Evolutionary conservation across 1,140 invertebrate genomes (phyloP), one percentile per base, ranked within the genome.

Genomic region (Drosophila auraria): DNA sequence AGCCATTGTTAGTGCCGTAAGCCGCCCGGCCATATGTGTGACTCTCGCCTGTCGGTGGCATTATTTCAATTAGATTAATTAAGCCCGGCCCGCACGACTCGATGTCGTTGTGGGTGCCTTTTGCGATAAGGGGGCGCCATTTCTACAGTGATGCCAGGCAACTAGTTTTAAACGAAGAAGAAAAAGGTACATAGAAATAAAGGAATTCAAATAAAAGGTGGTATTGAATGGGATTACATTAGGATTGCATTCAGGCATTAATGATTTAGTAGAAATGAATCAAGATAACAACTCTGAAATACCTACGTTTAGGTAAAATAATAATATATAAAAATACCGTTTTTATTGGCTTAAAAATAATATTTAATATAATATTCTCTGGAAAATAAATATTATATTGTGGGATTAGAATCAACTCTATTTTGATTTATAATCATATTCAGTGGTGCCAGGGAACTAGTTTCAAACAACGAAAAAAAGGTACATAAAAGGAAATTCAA

Each of bases 1-100:
- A 51, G 53, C 44, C 49, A 79, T 78, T 78, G 81, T 79, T 73
- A 51, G 45, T 61, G 38, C 27, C 58, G 50, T 56, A 59, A 49
- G 42, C 57, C 36, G 47, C 7, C 23, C 42, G 42, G 20, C 42
- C 59, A 56, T 78, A 63, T 79, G 74, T 59, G 53, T 23, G 17
- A 51, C 56, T 45, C 40, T 58, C 47, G 53, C 47, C 70, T 78
- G 79, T 63, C 58, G 57, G 20, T 79, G 60, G 25, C 76, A 78
- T 79, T 51, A 49, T 49, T 76, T 79, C 59, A 61, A 84, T 84
- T 69, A 57, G 61, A 83, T 83, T 83, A 72, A 72, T 83, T 72
- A 72, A 50, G 51, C 50, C 38, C 42, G 42, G 47, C 45, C 69
- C 57, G 58, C 53, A 56, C 53, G 38, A 38, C 51, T 57, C 17